Evolutionary conservation across 2,113 vertebrate genomes (phyloP), one percentile per base, ranked within the genome.

Genomic region (Anser brachyrhynchus): DNA sequence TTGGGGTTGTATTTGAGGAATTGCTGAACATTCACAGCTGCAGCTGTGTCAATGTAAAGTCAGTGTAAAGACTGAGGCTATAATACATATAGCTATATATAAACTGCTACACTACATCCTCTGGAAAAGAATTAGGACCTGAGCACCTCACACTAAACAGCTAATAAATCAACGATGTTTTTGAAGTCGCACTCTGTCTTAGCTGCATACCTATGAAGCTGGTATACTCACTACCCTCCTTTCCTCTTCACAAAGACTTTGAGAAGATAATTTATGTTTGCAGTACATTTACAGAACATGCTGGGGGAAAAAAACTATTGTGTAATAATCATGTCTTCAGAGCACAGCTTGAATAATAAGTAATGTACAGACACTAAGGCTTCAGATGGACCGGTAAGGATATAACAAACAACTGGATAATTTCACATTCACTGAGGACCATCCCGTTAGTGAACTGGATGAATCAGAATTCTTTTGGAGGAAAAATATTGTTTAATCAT

Each of bases 21-120:
- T 35, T 95, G 94, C 91, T 93, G 91, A 97, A 89, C 89, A 78
- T 82, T 95, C 95, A 95, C 91, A 92, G 93, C 94, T 95, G 89
- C 94, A 97, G 95, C 94, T 97, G 95, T 94, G 85, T 65, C 92
- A 90, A 76, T 82, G 94, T 90, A 89, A 94, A 94, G 82, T 69
- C 89, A 86, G 90, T 77, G 71, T 81, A 92, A 95, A 96, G 84
- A 96, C 2, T 52, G 89, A 93, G 69, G 80, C 86, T 93, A 71
- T 84, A 93, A 91, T 75, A 93, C 52, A 90, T 76, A 94, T 90
- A 77, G 85, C 95, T 92, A 92, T 84, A 93, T 92, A 96, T 90
- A 96, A 95, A 96, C 65, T 78, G 74, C 91, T 78, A 81, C 61
- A 75, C 65, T 78, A 90, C 93, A 72, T 90, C 84, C 46, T 46